Base-by-base conservation (phyloP, 2,888 invertebrate species). In the Stramonita haemastoma region DNA sequence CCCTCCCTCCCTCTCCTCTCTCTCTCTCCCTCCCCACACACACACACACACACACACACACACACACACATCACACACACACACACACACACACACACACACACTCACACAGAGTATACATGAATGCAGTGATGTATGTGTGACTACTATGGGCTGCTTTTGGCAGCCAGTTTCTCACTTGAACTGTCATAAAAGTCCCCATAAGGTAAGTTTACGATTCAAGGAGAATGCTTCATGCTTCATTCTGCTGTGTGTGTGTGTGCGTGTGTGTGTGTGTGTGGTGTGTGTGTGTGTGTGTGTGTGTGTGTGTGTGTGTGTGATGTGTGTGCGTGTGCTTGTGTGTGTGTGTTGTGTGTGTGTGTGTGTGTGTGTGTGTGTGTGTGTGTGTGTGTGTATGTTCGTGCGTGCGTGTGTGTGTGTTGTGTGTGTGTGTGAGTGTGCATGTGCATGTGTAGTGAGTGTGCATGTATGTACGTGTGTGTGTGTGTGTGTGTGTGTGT, bases 401-500 rank as follows among this genome's bases (percentile, higher is more conserved):
- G 34, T 79, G 22, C n/a, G n/a, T 73, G 73, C 2, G 60, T 46
- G 60, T 46, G 46, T 66, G 5, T 66, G 66, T 66, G 66, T 22
- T 66, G 66, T 66, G 66, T 66, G 66, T 66, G 5, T 66, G 13
- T 66, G 66, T 46, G 46, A 5, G 46, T 46, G 46, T 46, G 4
- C n/a, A 8, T 73, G 5, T n/a, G 73, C n/a, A 0, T n/a, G 73
- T 77, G 73, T 77, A 26, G 26, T 26, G n/a, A 5, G n/a, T 77
- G 73, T 77, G 73, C n/a, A 26, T 77, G 26, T 77, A 0, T 79
- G 79, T 79, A n/a, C n/a, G 73, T 73, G 73, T 73, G 73, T 73
- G 73, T 73, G 17, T 73, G 73, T 73, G 17, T 73, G 73, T 73
- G 6, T 60, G 22, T 66, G 17, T 66, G 22, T 66, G 46, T 46